Evolutionary conservation across 2,797 vertebrate species (phyloP), one percentile per base, ranked within the genome.

Genomic region (Melanotaenia maccullochi): DNA sequence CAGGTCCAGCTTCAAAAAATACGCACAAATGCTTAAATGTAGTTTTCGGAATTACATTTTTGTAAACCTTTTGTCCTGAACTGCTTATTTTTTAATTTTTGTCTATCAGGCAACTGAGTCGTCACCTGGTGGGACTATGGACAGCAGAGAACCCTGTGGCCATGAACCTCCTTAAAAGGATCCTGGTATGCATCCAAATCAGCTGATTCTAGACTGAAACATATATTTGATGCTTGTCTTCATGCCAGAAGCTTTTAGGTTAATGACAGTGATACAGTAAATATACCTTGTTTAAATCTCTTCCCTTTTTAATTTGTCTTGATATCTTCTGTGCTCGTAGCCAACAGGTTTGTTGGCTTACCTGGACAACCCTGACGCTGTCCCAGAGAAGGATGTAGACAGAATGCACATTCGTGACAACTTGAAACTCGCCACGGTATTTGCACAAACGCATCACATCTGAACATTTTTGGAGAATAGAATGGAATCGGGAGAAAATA

Each of bases 341-440:
- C 98, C 98, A 4, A 93, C 96, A 73, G 98, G 98, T 80, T 92
- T 99, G 84, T 92, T 99, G 87, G 95, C 96, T 0, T 98, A 97
- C 91, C 92, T 99, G 86, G 98, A 99, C 92, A 98, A 96, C 82
- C 63, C 95, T 12, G 98, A 99, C 57, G 67, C 95, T 3, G 97
- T 99, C 71, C 97, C 98, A 14, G 97, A 99, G 86, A 98, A 95
- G 87, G 97, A 99, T 59, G 85, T 96, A 60, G 98, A 99, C 79
- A 93, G 98, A 71, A 99, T 99, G 98, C 97, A 99, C 60, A 91
- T 99, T 82, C 96, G 98, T 58, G 98, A 99, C 91, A 99, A 99
- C 87, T 87, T 99, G 79, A 99, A 99, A 94, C 96, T 99, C 7
- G 98, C 98, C 74, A 94, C 96, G 88, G 98, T 99, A 96, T 93